These are phyloP conservation scores for Paramormyrops kingsleyae DNA, from an alignment of 2,113 vertebrate genomes.

Conservation along the genomic window DNA sequence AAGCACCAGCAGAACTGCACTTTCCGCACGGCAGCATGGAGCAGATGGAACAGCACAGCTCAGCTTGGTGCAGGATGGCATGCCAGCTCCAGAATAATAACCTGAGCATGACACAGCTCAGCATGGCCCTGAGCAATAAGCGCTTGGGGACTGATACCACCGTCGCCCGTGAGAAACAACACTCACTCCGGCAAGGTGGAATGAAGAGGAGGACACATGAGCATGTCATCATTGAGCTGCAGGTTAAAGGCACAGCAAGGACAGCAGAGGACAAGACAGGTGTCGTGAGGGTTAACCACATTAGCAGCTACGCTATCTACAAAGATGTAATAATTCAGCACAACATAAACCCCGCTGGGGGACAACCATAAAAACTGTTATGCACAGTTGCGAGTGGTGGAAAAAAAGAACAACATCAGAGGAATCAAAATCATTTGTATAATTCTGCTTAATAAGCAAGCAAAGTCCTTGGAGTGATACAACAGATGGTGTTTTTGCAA, in stretches of 20 bases:
- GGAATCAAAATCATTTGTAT: slow-evolving; percentile 25
- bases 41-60: neutral
- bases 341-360: neutral
- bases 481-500: slow-evolving; percentile 44
- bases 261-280: neutral
- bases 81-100: neutral
- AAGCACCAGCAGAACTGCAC: neutral
- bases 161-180: neutral
- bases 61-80: neutral
- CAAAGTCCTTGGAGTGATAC: slow-evolving; percentile 26
- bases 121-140: neutral
- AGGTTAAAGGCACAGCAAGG: neutral
- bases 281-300: neutral
- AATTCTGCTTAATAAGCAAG: slow-evolving; percentile 35
- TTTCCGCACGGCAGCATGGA: neutral
- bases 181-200: neutral
- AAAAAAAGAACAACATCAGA: neutral
- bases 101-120: neutral
- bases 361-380: slow-evolving; percentile 9
- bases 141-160: neutral
- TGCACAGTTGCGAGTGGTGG: neutral
- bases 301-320: neutral
- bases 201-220: neutral
- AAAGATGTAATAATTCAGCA: slow-evolving; percentile 3
- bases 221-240: neutral